phyloP scores from a whole-genome alignment of 2,888 invertebrate genomes.

The Stenodema calcarata region DNA sequence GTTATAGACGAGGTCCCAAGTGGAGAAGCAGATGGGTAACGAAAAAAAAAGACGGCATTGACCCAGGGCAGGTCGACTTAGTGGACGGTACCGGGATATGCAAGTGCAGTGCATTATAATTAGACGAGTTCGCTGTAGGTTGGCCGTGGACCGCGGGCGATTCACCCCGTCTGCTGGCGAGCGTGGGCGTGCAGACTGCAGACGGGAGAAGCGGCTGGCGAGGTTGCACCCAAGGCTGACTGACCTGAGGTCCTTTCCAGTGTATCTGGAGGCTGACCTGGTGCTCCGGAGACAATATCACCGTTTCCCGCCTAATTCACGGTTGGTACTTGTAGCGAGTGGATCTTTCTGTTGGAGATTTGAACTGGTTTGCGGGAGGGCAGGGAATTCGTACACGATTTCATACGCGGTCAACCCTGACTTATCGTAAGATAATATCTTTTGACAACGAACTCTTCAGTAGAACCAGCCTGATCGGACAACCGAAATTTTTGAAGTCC shows the following conservation, averaged over 20 bases:
- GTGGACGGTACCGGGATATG: conserved; percentile 12
- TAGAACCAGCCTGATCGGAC: too few species aligned
- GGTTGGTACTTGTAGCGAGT: not conserved
- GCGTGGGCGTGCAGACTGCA: conserved; percentile 41
- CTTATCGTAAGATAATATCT: too few species aligned
- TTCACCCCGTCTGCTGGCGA: conserved; percentile 25
- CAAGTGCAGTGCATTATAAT: conserved; percentile 32
- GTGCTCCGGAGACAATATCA: not conserved
- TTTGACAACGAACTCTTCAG: too few species aligned
- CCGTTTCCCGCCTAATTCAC: not conserved
- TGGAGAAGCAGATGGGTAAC: not conserved
- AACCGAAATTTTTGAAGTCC: too few species aligned
- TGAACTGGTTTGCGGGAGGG: too few species aligned
- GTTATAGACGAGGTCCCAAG: not conserved
- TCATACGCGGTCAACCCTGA: too few species aligned
- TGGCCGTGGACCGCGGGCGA: conserved; percentile 2
- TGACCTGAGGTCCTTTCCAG: not conserved
- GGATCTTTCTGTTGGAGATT: too few species aligned
- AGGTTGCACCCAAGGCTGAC: conserved; percentile 33
- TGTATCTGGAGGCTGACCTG: not conserved
- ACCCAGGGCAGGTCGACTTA: not conserved
- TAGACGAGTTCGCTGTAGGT: not conserved
- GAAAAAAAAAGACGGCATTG: not conserved
- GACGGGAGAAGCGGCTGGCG: conserved; percentile 19
- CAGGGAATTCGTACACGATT: too few species aligned